Percentiles rank a stretch among this genome's conserved stretches.
These are phyloP conservation scores for Remorina albescens DNA, from an alignment of 2,797 vertebrate species.

Conservation along the genomic window DNA sequence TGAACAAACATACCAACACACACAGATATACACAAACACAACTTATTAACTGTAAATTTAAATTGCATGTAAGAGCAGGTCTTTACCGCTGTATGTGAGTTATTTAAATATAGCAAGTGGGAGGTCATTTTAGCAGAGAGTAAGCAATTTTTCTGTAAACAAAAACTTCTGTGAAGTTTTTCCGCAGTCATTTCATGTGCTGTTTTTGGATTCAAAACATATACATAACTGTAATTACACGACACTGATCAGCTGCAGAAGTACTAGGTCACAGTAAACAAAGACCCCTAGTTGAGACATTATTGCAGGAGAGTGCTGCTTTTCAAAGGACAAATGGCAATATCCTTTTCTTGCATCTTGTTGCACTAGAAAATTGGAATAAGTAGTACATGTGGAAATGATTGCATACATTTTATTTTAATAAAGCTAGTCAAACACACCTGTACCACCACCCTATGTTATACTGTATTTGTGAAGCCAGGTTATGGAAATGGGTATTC, in stretches of 20 bases:
- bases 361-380: background rate
- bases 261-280: background rate
- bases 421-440: background rate
- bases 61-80: background rate
- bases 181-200: background rate
- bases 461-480: background rate
- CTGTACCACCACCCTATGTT: background rate
- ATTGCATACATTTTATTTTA: background rate
- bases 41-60: constrained; percentile 1
- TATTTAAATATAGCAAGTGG: constrained; percentile 6
- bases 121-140: background rate
- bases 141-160: constrained; percentile 7
- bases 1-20: background rate
- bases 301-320: background rate
- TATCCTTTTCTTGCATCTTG: constrained; percentile 1
- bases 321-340: constrained; percentile 15
- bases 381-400: background rate
- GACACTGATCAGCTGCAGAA: constrained; percentile 1
- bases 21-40: constrained; percentile 1
- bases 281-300: background rate
- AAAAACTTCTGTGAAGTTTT: background rate
- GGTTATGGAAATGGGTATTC: constrained; percentile 14
- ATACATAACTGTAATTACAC: constrained; percentile 9
- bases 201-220: background rate
- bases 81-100: background rate